Evolutionary conservation across 2,113 vertebrate species (phyloP).

Genomic region (Proteles cristata): DNA sequence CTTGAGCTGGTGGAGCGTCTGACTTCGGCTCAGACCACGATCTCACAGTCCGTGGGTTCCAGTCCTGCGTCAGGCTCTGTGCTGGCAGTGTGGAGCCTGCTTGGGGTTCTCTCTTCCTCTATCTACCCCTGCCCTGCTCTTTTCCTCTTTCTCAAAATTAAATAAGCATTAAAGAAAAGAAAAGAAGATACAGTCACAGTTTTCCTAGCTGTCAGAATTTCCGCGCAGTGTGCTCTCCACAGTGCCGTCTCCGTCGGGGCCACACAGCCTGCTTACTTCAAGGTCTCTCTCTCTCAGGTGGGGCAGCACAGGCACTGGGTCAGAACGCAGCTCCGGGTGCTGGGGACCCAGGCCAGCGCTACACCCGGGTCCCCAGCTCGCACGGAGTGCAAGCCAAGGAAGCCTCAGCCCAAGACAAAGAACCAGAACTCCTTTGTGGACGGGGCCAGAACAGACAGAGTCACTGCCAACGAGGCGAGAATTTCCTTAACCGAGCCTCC

Average conservation of each 20-base stretch:
- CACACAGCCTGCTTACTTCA: not conserved
- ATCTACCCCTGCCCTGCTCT: too few relatives aligned
- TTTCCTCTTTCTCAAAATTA: too few relatives aligned
- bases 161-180: too few relatives aligned
- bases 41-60: too few relatives aligned
- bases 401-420: conserved; percentile 55
- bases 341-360: not conserved
- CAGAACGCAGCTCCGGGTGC: not conserved
- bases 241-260: not conserved
- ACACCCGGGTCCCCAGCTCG: not conserved
- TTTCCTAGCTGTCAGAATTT: not conserved
- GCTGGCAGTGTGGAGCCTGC: too few relatives aligned
- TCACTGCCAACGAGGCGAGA: not conserved
- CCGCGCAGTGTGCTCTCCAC: not conserved
- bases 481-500: not conserved
- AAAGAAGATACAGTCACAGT: not conserved
- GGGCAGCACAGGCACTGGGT: not conserved
- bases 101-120: too few relatives aligned
- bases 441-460: not conserved
- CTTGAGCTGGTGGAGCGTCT: too few relatives aligned
- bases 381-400: not conserved
- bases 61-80: too few relatives aligned
- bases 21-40: too few relatives aligned
- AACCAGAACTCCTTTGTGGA: conserved; percentile 44
- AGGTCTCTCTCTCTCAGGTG: not conserved